Base-by-base conservation (phyloP, 2,113 vertebrate species). In the Diadophis punctatus region DNA sequence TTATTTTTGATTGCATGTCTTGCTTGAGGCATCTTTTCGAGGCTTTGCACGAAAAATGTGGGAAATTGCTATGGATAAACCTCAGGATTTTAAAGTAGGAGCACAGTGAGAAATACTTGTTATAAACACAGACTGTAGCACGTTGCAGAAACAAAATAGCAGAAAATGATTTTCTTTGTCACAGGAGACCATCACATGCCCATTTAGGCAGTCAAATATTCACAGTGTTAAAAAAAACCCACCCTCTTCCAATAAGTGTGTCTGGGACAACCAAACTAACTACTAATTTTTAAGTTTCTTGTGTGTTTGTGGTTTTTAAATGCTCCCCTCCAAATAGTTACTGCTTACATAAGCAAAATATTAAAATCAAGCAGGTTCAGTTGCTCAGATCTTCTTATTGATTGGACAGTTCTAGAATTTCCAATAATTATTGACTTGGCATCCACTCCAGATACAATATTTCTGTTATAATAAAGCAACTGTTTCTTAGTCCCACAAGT, bases 1-100 rank as follows among this genome's bases (percentile, higher is more conserved):
- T 96, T 96, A 92, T 53, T 96, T 97, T 95, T 95, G 90, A 96
- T 52, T 93, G 86, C 95, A 95, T 95, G 89, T 89, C 91, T 96
- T 96, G 91, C 94, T 96, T 11, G 5, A 95, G 93, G 93, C 80
- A 30, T 93, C 93, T 95, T 96, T 96, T 95, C 89, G 94, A 90
- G 92, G 53, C 90, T 96, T 96, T 92, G 94, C 63, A 96, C 93
- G 93, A 96, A 97, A 90, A 97, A 91, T 60, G 87, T 49, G 93
- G 94, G 90, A 97, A 97, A 96, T 95, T 96, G 85, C 46, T 95
- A 89, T 92, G 94, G 93, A 93, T 95, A 95, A 95, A 92, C 88
- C 88, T 97, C 91, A 94, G 93, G 90, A 95, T 90, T 96, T 96
- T 94, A 92, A 95, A 34, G n/a, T 34, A 93, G 88, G 39, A 88